These are phyloP conservation scores for Tachysurus vachellii DNA, from an alignment of 2,113 vertebrate species.

Conservation along the genomic window DNA sequence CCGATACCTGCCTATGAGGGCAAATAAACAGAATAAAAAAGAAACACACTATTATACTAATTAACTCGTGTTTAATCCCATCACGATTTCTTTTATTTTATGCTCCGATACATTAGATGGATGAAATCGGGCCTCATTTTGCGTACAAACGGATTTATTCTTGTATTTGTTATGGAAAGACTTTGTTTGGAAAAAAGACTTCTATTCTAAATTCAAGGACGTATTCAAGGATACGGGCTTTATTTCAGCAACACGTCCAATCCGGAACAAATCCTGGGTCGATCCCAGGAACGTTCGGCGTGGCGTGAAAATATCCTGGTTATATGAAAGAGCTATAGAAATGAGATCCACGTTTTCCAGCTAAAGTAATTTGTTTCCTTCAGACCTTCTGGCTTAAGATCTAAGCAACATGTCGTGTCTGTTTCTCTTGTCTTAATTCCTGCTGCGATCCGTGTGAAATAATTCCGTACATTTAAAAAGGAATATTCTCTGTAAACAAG, in stretches of 20 bases:
- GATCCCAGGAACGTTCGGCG: background rate
- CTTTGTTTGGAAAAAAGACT: background rate
- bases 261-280: background rate
- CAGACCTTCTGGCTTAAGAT: background rate
- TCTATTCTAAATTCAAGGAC: background rate
- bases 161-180: background rate
- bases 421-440: background rate
- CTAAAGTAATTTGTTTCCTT: background rate
- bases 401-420: background rate
- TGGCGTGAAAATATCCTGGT: background rate
- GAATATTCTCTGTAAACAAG: background rate
- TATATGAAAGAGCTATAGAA: background rate
- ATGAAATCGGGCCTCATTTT: background rate
- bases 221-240: no score
- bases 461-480: background rate
- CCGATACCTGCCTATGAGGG: background rate
- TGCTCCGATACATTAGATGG: background rate
- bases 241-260: background rate
- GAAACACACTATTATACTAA: background rate
- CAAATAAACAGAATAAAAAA: background rate
- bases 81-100: background rate
- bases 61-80: background rate
- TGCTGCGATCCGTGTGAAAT: background rate
- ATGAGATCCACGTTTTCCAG: background rate
- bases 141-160: background rate